These are phyloP conservation scores for Microcebus murinus DNA, from an alignment of 2,113 vertebrate species.

Conservation along the genomic window DNA sequence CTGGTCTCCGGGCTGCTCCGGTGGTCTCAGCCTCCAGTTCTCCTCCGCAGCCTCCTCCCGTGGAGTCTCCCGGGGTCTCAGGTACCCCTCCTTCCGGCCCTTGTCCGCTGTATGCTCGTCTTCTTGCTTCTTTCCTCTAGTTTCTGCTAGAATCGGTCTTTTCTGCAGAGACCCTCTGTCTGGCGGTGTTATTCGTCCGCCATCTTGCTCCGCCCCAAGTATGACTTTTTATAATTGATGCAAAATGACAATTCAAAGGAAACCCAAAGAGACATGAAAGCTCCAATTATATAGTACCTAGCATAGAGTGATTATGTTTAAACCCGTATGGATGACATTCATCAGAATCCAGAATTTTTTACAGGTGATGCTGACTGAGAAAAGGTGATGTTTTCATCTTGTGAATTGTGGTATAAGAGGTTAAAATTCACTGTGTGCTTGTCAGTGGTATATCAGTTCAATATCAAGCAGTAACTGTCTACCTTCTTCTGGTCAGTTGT, in stretches of 20 bases:
- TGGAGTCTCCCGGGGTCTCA: too few relatives aligned
- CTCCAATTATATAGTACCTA: constrained; percentile 3
- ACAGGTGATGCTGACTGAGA: neutral
- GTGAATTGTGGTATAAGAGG: neutral
- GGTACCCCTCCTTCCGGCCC: too few relatives aligned
- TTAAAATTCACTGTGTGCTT: neutral
- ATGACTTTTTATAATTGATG: neutral
- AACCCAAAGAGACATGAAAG: neutral
- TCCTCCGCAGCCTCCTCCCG: too few relatives aligned
- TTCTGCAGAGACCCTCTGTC: too few relatives aligned
- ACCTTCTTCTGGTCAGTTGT: neutral
- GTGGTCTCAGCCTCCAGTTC: too few relatives aligned
- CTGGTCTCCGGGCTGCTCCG: too few relatives aligned
- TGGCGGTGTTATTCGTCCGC: too few relatives aligned
- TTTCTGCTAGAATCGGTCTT: too few relatives aligned
- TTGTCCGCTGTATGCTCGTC: too few relatives aligned
- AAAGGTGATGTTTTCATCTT: neutral
- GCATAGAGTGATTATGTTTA: neutral
- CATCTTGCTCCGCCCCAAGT: too few relatives aligned
- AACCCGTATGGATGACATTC: neutral
- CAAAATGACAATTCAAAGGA: constrained; percentile 36
- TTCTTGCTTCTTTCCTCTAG: too few relatives aligned
- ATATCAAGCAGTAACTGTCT: neutral
- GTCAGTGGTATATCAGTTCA: neutral
- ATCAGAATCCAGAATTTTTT: constrained; percentile 33